Conservation (phyloP, 2,797 vertebrate genomes). For the Chaetophractus vellerosus region DNA sequence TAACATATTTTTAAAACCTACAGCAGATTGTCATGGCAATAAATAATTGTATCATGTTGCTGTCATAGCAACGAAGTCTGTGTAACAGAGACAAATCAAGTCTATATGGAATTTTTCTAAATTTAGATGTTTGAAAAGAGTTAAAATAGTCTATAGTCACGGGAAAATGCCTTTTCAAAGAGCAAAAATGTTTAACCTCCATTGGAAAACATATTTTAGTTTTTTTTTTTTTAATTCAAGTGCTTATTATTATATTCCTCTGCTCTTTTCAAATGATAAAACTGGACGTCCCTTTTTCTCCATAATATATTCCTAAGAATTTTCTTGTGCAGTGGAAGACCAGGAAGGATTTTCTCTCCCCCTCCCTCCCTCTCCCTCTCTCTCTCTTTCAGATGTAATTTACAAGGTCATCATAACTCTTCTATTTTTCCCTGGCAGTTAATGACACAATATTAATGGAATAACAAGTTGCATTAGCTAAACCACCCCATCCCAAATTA, state of each 20-base stretch:
- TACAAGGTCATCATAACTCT: slow-evolving; percentile 43
- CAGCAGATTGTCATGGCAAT: slow-evolving; percentile 91
- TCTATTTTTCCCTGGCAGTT: slow-evolving; percentile 52
- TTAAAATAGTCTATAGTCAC: slow-evolving; percentile 88
- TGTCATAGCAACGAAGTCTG: slow-evolving; percentile 90
- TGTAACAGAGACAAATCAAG: slow-evolving; percentile 87
- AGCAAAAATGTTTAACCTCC: slow-evolving; percentile 70
- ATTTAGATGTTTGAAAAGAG: slow-evolving; percentile 90
- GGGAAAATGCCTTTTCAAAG: slow-evolving; percentile 80
- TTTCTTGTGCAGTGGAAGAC: background rate
- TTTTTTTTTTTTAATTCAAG: slow-evolving; percentile 33
- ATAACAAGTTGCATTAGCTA: slow-evolving; percentile 75
- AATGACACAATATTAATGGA: slow-evolving; percentile 67
- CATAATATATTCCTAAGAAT: background rate
- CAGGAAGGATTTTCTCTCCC: background rate
- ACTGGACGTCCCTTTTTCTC: background rate
- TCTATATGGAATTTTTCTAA: slow-evolving; percentile 89
- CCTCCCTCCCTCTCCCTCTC: background rate
- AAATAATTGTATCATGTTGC: slow-evolving; percentile 92
- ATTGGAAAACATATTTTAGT: slow-evolving; percentile 78
- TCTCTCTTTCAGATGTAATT: slow-evolving; percentile 53
- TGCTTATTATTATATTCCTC: slow-evolving; percentile 10
- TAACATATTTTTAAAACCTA: slow-evolving; percentile 90
- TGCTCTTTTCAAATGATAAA: slow-evolving; percentile 40
- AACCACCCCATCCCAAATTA: background rate